Percentiles rank a stretch among this genome's conserved stretches.
Evolutionary conservation across 2,888 invertebrate genomes (phyloP).

Genomic region (Brachyptera risi): DNA sequence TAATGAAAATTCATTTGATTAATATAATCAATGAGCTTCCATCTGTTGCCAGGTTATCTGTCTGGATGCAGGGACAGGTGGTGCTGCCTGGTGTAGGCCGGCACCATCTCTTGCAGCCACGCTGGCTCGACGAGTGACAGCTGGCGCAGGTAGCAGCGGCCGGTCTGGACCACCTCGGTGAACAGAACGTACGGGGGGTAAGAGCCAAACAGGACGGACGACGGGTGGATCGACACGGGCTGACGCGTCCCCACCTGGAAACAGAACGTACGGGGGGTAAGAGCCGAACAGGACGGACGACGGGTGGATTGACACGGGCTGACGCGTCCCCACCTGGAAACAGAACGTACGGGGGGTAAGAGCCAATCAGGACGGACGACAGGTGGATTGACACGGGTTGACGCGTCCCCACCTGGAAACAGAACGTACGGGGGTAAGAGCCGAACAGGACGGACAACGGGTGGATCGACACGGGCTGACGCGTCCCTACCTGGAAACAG

Average conservation of each 20-base stretch:
- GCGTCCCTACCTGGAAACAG: slow-evolving; percentile 56
- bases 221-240: slow-evolving; percentile 79
- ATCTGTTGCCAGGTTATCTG: too few species aligned
- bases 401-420: slow-evolving; percentile 58
- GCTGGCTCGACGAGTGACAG: slow-evolving; percentile 73
- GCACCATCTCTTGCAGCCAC: slow-evolving; percentile 63
- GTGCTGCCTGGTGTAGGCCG: slow-evolving; percentile 25
- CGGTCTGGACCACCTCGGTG: slow-evolving; percentile 83
- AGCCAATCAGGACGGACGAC: slow-evolving; percentile 67
- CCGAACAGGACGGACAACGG: slow-evolving; percentile 75
- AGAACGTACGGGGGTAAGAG: slow-evolving; percentile 65
- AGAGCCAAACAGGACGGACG: slow-evolving; percentile 67
- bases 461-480: slow-evolving; percentile 73
- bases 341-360: slow-evolving; percentile 67
- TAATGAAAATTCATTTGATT: too few species aligned
- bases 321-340: too few species aligned
- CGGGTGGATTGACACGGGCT: too few species aligned
- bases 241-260: slow-evolving; percentile 57
- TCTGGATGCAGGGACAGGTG: too few species aligned
- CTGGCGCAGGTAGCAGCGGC: slow-evolving; percentile 73
- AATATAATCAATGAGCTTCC: too few species aligned
- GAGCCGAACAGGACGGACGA: too few species aligned
- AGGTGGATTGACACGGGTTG: slow-evolving; percentile 80
- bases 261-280: too few species aligned
- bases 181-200: slow-evolving; percentile 73